phyloP scores from a whole-genome alignment of 2,888 invertebrate genomes.

The Ennomos erosarius region DNA sequence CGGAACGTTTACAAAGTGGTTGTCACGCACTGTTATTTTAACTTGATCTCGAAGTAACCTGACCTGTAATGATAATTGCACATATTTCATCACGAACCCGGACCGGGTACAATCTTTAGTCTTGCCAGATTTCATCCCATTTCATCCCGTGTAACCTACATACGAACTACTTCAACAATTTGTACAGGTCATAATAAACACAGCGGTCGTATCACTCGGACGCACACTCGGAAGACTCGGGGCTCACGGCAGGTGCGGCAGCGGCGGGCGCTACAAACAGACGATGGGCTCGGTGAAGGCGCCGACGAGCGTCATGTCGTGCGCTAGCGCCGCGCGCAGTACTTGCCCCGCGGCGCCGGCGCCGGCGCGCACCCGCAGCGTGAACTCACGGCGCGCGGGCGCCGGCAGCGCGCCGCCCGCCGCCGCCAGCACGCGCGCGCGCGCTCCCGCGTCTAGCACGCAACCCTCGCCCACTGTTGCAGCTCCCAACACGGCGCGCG shows the following conservation, averaged over 20 bases:
- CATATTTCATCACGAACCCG: slow-evolving; percentile 21
- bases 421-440: slow-evolving; percentile 60
- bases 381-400: slow-evolving; percentile 71
- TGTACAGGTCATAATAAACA: slow-evolving; percentile 16
- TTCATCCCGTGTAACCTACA: slow-evolving; percentile 4
- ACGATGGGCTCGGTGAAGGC: slow-evolving; percentile 78
- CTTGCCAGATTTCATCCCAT: slow-evolving; percentile 4
- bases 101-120: slow-evolving; percentile 11
- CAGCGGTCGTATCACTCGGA: background rate
- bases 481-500: slow-evolving; percentile 66
- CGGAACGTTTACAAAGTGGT: slow-evolving; percentile 12
- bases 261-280: slow-evolving; percentile 64
- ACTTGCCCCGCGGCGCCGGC: slow-evolving; percentile 64
- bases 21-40: background rate
- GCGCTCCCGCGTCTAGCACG: slow-evolving; percentile 66
- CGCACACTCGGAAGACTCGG: too few relatives aligned
- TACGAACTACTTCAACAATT: slow-evolving; percentile 27
- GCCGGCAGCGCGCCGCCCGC: slow-evolving; percentile 67
- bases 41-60: slow-evolving; percentile 7
- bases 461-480: slow-evolving; percentile 52
- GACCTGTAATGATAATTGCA: slow-evolving; percentile 25
- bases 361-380: slow-evolving; percentile 67
- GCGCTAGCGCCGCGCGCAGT: slow-evolving; percentile 72
- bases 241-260: too few relatives aligned
- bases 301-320: slow-evolving; percentile 73